Evolutionary conservation across 2,888 invertebrate species (phyloP).

Genomic region (Ophion slaviceki): DNA sequence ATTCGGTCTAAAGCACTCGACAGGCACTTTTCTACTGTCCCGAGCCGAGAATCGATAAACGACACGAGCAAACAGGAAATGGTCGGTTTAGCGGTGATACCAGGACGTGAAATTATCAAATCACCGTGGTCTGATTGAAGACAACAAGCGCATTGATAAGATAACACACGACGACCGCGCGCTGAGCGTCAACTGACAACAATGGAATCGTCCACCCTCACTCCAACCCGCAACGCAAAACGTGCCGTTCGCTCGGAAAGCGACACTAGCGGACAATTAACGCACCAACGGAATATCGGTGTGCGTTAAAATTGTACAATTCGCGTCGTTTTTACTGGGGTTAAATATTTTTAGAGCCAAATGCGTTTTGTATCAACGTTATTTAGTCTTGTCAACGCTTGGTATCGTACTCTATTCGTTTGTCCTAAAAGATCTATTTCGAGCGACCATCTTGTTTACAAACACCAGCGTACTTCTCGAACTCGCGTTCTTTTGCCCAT

Average conservation of each 20-base stretch:
- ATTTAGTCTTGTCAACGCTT: not conserved
- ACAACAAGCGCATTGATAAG: not conserved
- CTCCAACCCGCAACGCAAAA: not conserved
- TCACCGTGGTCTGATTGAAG: conserved; percentile 1
- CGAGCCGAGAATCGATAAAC: not conserved
- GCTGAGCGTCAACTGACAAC: not conserved
- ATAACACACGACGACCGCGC: not conserved
- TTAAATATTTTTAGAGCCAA: not conserved
- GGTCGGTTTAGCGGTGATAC: not conserved
- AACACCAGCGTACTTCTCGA: too few relatives aligned
- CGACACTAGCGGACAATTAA: conserved; percentile 21
- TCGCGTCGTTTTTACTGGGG: not conserved
- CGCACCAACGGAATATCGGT: not conserved
- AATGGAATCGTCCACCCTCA: not conserved
- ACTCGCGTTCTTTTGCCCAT: too few relatives aligned
- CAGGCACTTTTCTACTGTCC: not conserved
- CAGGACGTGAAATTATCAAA: not conserved
- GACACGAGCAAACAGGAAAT: not conserved
- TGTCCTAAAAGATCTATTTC: not conserved
- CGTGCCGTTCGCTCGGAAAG: not conserved
- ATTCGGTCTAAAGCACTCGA: not conserved
- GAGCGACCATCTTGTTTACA: too few relatives aligned
- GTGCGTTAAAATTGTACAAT: not conserved
- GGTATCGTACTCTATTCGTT: not conserved
- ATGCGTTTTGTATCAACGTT: not conserved